Evolutionary conservation across 1,140 invertebrate genomes (phyloP).

Genomic region (Tigriopus japonicus): DNA sequence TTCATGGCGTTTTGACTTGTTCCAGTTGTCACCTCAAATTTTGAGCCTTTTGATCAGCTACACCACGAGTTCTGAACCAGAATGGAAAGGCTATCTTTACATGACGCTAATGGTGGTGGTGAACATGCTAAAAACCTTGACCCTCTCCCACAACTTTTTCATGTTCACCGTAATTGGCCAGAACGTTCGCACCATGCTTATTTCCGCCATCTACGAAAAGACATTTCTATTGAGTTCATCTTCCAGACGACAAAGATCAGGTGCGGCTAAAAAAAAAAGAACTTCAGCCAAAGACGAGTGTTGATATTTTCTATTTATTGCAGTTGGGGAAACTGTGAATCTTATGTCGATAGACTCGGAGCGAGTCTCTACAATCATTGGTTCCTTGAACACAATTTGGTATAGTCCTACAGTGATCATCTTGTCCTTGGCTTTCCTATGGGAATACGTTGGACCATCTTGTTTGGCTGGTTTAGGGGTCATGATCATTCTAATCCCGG

Average conservation of each 20-base stretch:
- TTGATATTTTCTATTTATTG: not conserved
- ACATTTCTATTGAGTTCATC: not conserved
- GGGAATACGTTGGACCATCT: conserved; percentile 3
- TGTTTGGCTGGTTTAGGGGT: conserved; percentile 12
- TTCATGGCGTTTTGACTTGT: not conserved
- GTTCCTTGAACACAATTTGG: conserved; percentile 3
- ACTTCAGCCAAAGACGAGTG: not conserved
- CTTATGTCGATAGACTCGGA: conserved; percentile 18
- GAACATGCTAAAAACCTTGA: not conserved
- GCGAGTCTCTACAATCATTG: conserved; percentile 14
- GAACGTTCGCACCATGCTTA: not conserved
- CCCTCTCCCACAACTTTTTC: not conserved
- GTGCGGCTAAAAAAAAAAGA: not conserved
- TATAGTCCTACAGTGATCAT: conserved; percentile 13
- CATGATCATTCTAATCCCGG: conserved; percentile 14
- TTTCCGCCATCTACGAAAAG: not conserved
- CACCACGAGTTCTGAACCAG: not conserved
- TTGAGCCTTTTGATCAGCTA: not conserved
- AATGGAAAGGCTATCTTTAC: not conserved
- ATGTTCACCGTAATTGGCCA: not conserved
- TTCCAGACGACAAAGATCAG: not conserved
- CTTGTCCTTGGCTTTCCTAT: conserved; percentile 13
- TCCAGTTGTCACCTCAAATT: not conserved
- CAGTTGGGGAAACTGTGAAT: conserved; percentile 19
- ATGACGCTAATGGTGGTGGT: not conserved